Evolutionary conservation across 2,113 vertebrate species (phyloP).

Genomic region (Pogona vitticeps): DNA sequence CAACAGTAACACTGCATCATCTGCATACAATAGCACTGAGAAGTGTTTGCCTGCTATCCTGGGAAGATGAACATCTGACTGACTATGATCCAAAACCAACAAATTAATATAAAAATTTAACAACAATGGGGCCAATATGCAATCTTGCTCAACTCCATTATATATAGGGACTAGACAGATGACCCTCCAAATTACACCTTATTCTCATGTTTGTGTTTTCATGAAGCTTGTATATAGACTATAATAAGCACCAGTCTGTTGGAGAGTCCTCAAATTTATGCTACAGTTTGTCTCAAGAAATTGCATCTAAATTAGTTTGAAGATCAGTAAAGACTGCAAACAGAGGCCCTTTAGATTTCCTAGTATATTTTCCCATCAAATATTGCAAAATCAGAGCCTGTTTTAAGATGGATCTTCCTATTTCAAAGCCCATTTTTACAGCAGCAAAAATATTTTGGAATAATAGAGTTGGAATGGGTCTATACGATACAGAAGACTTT

Average conservation of each 20-base stretch:
- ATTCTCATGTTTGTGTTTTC: neutral
- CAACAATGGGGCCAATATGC: too few relatives aligned
- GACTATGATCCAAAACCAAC: too few relatives aligned
- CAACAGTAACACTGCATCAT: too few relatives aligned
- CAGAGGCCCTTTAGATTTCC: neutral
- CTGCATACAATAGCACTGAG: too few relatives aligned
- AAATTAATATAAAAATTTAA: too few relatives aligned
- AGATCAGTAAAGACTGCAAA: neutral
- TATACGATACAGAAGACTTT: neutral
- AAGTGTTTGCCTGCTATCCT: too few relatives aligned
- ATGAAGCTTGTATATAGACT: neutral
- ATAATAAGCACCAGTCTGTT: neutral
- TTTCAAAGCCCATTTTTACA: neutral
- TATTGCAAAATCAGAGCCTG: neutral
- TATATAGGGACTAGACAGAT: neutral
- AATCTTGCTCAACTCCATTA: too few relatives aligned
- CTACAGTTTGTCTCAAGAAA: neutral
- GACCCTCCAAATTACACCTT: neutral
- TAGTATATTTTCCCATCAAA: neutral
- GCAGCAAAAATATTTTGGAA: neutral
- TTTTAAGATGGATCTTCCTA: neutral
- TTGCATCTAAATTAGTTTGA: neutral
- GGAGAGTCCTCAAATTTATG: neutral
- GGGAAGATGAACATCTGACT: too few relatives aligned
- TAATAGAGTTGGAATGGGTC: neutral